Evolutionary conservation across 2,888 invertebrate species (phyloP).

Genomic region (Tanytarsus gracilentus): DNA sequence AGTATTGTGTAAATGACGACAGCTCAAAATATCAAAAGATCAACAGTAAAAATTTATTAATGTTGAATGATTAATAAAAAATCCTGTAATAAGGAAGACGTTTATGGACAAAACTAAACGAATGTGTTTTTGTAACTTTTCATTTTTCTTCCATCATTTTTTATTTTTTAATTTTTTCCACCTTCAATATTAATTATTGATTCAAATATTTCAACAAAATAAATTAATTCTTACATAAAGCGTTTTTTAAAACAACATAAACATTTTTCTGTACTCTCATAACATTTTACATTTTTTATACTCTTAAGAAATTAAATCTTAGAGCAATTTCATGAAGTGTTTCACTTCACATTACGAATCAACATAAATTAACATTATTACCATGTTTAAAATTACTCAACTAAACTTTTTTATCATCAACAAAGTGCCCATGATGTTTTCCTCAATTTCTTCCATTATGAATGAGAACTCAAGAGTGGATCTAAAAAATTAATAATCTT

Average conservation of each 20-base stretch:
- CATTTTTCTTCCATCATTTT: slow-evolving; percentile 10
- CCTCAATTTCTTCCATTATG: no score
- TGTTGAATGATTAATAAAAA: not conserved
- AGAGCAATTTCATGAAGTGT: not conserved
- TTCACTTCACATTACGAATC: not conserved
- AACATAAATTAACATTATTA: not conserved
- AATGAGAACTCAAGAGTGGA: no score
- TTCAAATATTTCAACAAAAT: slow-evolving; percentile 16
- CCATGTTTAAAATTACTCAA: not conserved
- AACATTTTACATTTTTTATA: not conserved
- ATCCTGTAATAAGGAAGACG: slow-evolving; percentile 2
- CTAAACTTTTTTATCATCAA: not conserved
- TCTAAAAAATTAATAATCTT: no score
- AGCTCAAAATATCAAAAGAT: slow-evolving; percentile 6
- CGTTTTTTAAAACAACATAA: slow-evolving; percentile 11
- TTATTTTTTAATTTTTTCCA: not conserved
- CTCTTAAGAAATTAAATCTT: not conserved
- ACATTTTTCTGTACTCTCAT: not conserved
- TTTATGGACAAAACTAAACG: not conserved
- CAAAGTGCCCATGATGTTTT: not conserved
- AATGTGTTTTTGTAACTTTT: not conserved
- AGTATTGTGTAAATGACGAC: not conserved
- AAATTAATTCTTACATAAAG: slow-evolving; percentile 2
- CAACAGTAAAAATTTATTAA: not conserved
- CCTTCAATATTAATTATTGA: not conserved